A percentile compares a stretch with the other conserved stretches of the same genome.
phyloP scores from a whole-genome alignment of 2,888 invertebrate genomes.

The Iphiclides podalirius region DNA sequence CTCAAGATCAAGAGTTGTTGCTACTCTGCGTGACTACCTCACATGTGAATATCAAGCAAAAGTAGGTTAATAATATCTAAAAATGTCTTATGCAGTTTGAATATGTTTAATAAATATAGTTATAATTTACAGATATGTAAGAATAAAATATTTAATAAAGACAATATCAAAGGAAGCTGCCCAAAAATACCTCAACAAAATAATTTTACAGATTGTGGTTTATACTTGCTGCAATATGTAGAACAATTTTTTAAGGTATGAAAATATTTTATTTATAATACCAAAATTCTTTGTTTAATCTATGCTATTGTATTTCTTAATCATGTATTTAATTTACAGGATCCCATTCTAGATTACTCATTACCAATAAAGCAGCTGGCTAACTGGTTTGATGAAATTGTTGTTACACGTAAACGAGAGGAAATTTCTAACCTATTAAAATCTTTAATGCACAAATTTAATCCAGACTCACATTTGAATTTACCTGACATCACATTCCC shows the following conservation, averaged over 20 bases:
- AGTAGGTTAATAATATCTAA: no score
- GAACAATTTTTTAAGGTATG: slow-evolving; percentile 96
- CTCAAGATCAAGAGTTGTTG: slow-evolving; percentile 90
- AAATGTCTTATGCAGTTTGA: no score
- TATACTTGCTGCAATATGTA: slow-evolving; percentile 96
- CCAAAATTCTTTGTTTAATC: slow-evolving; percentile 20
- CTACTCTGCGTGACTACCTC: slow-evolving; percentile 94
- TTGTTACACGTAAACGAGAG: slow-evolving; percentile 91
- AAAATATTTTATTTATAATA: no score
- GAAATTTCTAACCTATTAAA: slow-evolving; percentile 90
- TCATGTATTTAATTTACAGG: slow-evolving; percentile 72
- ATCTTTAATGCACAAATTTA: slow-evolving; percentile 85
- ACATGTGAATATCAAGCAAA: slow-evolving; percentile 92
- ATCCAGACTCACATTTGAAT: slow-evolving; percentile 82
- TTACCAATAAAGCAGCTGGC: slow-evolving; percentile 90
- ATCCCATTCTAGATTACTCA: slow-evolving; percentile 89
- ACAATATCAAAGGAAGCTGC: slow-evolving; percentile 91
- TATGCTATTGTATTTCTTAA: slow-evolving; percentile 1
- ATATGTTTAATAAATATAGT: no score
- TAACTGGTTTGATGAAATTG: slow-evolving; percentile 93
- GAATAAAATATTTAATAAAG: slow-evolving; percentile 87
- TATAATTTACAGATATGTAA: slow-evolving; percentile 67
- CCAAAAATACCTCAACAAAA: slow-evolving; percentile 98
- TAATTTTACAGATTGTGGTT: slow-evolving; percentile 98
- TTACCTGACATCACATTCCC: slow-evolving; percentile 88